Evolutionary conservation across 2,888 invertebrate species (phyloP).

Genomic region (Siphlonurus alternatus): DNA sequence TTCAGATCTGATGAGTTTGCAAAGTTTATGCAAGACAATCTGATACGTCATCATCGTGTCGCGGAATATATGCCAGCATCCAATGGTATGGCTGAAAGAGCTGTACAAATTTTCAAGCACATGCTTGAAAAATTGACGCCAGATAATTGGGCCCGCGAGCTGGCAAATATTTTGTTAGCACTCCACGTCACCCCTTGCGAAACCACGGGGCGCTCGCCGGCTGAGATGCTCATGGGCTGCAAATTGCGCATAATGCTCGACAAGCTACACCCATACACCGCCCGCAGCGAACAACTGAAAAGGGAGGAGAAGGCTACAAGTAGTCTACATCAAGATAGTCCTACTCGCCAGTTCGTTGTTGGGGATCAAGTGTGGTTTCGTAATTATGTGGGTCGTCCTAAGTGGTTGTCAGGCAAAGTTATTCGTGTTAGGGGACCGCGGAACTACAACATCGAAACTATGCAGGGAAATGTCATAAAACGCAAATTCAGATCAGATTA

Average conservation of each 20-base stretch:
- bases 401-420: not conserved
- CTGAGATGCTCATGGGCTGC: conserved; percentile 14
- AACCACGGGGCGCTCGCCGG: conserved; percentile 12
- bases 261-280: too few species aligned
- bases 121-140: not conserved
- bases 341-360: not conserved
- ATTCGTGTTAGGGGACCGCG: not conserved
- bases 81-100: conserved; percentile 8
- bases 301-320: too few species aligned
- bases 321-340: not conserved
- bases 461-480: too few species aligned
- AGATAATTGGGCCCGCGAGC: conserved; percentile 8
- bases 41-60: not conserved
- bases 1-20: conserved; percentile 6
- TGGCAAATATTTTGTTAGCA: conserved; percentile 12
- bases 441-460: too few species aligned
- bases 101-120: conserved; percentile 6
- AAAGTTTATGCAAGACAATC: conserved; percentile 2
- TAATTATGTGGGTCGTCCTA: not conserved
- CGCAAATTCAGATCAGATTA: too few species aligned
- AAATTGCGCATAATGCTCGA: too few species aligned
- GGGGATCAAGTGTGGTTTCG: not conserved
- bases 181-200: conserved; percentile 13
- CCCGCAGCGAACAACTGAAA: too few species aligned
- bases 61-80: conserved; percentile 8